Evolutionary conservation across 64 coral and sea anemone genomes (phyloP), one percentile per base, ranked within the genome.

Genomic region (Actinia tenebrosa): DNA sequence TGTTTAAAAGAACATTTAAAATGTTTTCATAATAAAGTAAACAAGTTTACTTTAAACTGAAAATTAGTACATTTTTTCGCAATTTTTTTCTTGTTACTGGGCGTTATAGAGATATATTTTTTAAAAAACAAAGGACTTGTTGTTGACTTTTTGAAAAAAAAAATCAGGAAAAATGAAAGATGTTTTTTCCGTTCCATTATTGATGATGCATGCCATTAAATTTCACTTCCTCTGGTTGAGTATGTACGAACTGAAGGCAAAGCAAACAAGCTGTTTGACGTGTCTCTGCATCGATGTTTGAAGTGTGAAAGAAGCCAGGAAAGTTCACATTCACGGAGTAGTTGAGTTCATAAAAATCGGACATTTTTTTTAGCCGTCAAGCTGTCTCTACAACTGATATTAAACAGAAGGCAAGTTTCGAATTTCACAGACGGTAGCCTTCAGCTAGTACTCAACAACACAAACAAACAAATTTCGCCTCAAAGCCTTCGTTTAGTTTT

Each of bases 371-470:
- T 14, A 42, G 25, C 69, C 69, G 26, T 26, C 69, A 7, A 71
- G 13, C 9, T 75, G 69, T 75, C 69, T 75, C 23, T 14, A n/a
- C 10, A 5, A 13, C 69, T 30, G 11, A 75, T 75, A 75, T 75
- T 9, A 75, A 75, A 75, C n/a, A 30, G 13, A 75, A 75, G 10
- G 10, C 69, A 42, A 43, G 69, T 75, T 75, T 75, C 69, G 69
- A 37, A 75, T 75, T 75, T 75, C 69, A 75, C 23, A 75, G 69
- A 75, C 69, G 69, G 69, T 75, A 75, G 64, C n/a, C 13, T 14
- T 27, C 6, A 75, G 27, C 23, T 75, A 66, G 6, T 26, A 3
- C 26, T 75, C 23, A 26, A 42, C 25, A 37, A 75, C 69, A 75
- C n/a, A 30, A 75, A 75, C 69, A 30, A 75, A 75, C 69, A 30